These are phyloP conservation scores for Astreopora myriophthalma DNA, from an alignment of 64 coral and sea anemone species.

Conservation along the genomic window DNA sequence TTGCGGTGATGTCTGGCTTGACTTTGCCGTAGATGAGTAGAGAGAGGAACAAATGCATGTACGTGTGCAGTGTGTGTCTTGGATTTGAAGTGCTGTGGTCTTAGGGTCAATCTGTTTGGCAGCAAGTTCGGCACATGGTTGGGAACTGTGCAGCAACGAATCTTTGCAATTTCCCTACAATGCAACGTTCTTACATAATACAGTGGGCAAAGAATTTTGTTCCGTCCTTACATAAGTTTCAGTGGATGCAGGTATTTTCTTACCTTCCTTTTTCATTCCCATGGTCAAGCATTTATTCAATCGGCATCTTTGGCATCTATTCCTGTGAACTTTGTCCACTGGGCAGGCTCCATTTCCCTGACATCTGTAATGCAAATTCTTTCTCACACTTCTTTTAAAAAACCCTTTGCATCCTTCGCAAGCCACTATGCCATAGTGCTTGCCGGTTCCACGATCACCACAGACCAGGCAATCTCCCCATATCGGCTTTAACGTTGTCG, in stretches of 20 bases:
- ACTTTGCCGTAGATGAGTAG: too few species aligned
- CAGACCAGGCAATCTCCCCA: conserved; percentile 73
- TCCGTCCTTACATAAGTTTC: not conserved
- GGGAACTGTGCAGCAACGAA: not conserved
- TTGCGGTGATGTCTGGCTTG: too few species aligned
- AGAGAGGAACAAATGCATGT: too few species aligned
- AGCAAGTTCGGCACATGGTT: not conserved
- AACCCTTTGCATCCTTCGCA: conserved; percentile 80
- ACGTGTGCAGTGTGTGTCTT: too few species aligned
- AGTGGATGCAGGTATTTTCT: not conserved
- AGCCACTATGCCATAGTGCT: conserved; percentile 70
- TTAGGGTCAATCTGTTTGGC: too few species aligned
- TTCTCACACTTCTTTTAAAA: conserved; percentile 67
- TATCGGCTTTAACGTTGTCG: not conserved
- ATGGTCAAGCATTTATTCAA: conserved; percentile 77
- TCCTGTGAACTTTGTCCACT: conserved; percentile 86
- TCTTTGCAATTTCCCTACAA: not conserved
- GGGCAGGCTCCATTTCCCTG: conserved; percentile 67
- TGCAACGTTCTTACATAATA: not conserved
- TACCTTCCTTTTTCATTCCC: conserved; percentile 95
- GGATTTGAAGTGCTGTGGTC: too few species aligned
- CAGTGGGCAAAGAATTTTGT: not conserved
- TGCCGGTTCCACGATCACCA: conserved; percentile 64
- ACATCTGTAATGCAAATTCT: conserved; percentile 53
- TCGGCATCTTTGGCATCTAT: conserved; percentile 88